phyloP scores from a whole-genome alignment of 2,888 invertebrate species.

The Eutolmus rufibarbis region DNA sequence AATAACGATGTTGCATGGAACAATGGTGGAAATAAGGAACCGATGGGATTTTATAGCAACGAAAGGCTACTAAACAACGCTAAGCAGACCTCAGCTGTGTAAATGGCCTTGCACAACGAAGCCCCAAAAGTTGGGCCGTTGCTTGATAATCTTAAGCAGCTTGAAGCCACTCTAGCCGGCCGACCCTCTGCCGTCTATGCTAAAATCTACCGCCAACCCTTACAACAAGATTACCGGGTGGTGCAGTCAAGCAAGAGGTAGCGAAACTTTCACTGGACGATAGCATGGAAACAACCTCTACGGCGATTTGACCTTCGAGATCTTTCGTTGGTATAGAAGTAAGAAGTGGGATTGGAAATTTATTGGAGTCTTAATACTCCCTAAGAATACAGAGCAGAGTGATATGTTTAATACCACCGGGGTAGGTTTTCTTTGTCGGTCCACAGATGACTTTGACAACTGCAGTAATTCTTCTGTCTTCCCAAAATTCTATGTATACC shows the following conservation, averaged over 20 bases:
- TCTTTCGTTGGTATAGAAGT: background rate
- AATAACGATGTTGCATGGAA: background rate
- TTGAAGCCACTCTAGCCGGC: background rate
- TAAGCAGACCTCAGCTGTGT: background rate
- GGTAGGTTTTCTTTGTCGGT: background rate
- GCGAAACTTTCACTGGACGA: background rate
- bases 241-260: background rate
- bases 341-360: background rate
- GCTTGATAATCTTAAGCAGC: background rate
- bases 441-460: background rate
- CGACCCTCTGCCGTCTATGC: background rate
- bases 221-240: background rate
- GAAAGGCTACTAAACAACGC: background rate
- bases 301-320: background rate
- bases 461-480: background rate
- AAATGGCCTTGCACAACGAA: background rate
- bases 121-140: background rate
- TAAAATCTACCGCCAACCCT: background rate
- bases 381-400: background rate
- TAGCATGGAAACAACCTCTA: background rate
- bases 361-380: background rate
- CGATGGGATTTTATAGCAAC: background rate
- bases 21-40: background rate
- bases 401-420: background rate
- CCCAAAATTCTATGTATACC: background rate